Percentiles rank a stretch among this genome's conserved stretches.
Conservation (phyloP, 1,140 invertebrate genomes). For the Trachymyrmex cornetzi region DNA sequence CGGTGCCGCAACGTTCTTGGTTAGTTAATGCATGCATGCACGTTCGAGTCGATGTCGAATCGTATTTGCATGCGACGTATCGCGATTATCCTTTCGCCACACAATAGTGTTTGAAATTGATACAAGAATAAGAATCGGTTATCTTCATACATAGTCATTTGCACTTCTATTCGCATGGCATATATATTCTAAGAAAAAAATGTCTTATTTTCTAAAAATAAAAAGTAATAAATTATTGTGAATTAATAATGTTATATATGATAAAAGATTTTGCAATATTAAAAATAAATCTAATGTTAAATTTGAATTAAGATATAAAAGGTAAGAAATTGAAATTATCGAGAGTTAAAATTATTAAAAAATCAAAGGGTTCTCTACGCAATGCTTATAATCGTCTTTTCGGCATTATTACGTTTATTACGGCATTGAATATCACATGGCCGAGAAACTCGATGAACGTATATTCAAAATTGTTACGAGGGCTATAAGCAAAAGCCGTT, state of each 20-base stretch:
- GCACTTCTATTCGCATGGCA: background rate
- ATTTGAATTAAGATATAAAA: background rate
- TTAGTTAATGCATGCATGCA: slow-evolving; percentile 17
- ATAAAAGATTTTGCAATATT: background rate
- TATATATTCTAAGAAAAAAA: background rate
- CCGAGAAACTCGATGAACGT: background rate
- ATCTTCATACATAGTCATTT: background rate
- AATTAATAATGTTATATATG: background rate
- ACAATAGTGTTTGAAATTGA: background rate
- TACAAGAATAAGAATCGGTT: background rate
- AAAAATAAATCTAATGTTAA: background rate
- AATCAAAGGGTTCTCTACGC: background rate
- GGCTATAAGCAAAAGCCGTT: slow-evolving; percentile 17
- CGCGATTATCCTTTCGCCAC: slow-evolving; percentile 33
- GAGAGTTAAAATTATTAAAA: background rate
- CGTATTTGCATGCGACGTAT: slow-evolving; percentile 24
- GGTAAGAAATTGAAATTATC: background rate
- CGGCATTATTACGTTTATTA: slow-evolving; percentile 33
- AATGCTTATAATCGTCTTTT: slow-evolving; percentile 15
- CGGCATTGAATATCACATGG: slow-evolving; percentile 10
- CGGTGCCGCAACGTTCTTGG: background rate
- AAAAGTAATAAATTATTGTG: background rate
- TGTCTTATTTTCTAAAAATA: background rate
- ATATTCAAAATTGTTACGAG: slow-evolving; percentile 6
- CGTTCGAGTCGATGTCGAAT: slow-evolving; percentile 18